phyloP scores from a whole-genome alignment of 2,797 vertebrate species.

The Artibeus jamaicensis region DNA sequence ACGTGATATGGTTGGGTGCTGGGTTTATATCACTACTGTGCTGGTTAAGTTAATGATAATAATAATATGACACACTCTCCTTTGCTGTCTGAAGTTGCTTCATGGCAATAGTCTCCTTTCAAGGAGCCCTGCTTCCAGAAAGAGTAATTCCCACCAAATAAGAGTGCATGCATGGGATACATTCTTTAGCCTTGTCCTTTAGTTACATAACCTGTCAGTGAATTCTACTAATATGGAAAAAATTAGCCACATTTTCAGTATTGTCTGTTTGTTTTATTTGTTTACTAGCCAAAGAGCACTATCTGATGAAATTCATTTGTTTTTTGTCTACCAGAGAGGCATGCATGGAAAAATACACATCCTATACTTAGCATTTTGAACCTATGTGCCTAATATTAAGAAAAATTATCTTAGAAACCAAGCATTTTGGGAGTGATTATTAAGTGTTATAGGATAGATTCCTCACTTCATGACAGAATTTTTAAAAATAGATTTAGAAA shows the following conservation, averaged over 20 bases:
- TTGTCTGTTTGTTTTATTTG: not conserved
- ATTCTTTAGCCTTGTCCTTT: not conserved
- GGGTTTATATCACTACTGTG: not conserved
- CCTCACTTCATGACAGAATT: not conserved
- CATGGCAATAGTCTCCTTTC: not conserved
- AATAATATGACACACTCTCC: not conserved
- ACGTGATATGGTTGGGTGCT: not conserved
- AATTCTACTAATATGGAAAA: not conserved
- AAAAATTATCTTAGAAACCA: conserved; percentile 25
- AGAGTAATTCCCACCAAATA: not conserved
- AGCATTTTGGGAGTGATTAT: not conserved
- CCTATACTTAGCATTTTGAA: not conserved
- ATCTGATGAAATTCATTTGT: conserved; percentile 3
- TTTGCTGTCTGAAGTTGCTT: not conserved
- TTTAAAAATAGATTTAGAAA: not conserved
- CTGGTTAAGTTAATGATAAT: not conserved
- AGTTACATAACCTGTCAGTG: not conserved
- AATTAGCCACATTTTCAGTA: not conserved
- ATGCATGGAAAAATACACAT: not conserved
- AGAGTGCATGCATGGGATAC: not conserved
- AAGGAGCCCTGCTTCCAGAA: not conserved
- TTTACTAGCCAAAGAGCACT: not conserved
- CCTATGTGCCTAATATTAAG: not conserved
- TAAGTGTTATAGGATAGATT: not conserved
- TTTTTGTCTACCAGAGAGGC: not conserved